These are phyloP conservation scores for Zaprionus inermis DNA, from an alignment of 1,140 invertebrate genomes.

Conservation along the genomic window DNA sequence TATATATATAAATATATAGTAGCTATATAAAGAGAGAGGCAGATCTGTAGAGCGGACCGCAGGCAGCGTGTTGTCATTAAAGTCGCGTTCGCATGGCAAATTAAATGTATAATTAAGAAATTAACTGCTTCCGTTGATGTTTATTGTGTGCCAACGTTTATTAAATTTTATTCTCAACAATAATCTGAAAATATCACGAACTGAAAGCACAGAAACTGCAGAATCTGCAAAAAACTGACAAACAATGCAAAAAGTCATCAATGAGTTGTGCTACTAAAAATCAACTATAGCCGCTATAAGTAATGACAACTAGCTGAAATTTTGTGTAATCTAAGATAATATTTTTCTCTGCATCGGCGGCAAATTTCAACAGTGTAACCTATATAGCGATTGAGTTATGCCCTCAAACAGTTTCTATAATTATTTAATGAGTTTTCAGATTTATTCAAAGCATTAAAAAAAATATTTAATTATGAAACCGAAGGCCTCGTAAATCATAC, in stretches of 20 bases:
- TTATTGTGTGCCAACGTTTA: constrained; percentile 62
- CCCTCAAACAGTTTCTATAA: neutral
- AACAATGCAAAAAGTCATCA: neutral
- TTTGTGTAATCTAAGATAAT: neutral
- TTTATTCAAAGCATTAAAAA: neutral
- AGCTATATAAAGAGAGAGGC: neutral
- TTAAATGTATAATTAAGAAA: constrained; percentile 79
- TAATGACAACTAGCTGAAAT: neutral
- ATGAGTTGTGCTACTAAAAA: neutral
- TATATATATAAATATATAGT: constrained; percentile 2
- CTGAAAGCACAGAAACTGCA: neutral
- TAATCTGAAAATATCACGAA: constrained; percentile 40
- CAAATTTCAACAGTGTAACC: neutral
- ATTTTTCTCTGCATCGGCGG: neutral
- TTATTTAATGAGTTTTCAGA: constrained; percentile 3
- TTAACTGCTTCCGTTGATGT: constrained; percentile 78
- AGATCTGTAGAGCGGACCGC: neutral
- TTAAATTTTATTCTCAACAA: constrained; percentile 37
- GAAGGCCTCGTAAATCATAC: constrained; percentile 1
- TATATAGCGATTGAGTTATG: neutral
- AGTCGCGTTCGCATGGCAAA: constrained; percentile 63
- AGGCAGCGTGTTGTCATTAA: constrained; percentile 44
- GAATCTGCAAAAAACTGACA: neutral
- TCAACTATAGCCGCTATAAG: neutral
- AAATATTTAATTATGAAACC: neutral